Percentiles rank a stretch among this genome's conserved stretches.
Conservation (phyloP, 2,888 invertebrate species). For the Metacarcinus magister region DNA sequence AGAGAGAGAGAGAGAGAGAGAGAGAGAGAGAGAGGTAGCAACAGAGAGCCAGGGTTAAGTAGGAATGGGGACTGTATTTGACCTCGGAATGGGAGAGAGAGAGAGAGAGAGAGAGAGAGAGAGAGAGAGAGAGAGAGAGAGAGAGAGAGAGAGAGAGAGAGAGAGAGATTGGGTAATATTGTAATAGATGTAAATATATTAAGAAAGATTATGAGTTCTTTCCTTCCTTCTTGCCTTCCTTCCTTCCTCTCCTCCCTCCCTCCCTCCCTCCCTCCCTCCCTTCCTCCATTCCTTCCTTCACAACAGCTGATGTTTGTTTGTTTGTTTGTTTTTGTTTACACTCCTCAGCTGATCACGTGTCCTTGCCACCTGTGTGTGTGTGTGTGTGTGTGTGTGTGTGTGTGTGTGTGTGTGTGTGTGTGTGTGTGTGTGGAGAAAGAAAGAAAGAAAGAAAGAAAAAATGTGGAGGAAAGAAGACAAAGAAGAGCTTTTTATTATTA, state of each 20-base stretch:
- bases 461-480: neutral
- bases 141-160: no score
- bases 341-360: neutral
- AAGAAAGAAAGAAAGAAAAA: neutral
- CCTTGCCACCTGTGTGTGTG: no score
- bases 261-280: neutral
- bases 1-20: no score
- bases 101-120: neutral
- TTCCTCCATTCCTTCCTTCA: neutral
- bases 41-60: neutral
- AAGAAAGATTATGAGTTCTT: no score
- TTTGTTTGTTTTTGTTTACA: neutral
- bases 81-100: neutral
- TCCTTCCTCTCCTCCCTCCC: neutral
- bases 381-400: no score
- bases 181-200: no score
- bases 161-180: no score
- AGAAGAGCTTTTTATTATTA: neutral
- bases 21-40: neutral
- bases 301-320: neutral
- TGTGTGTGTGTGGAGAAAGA: neutral
- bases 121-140: slow-evolving; percentile 38
- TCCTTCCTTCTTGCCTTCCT: neutral
- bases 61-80: neutral
- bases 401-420: no score